These are phyloP conservation scores for Perca flavescens DNA, from an alignment of 2,113 vertebrate genomes.

Conservation along the genomic window DNA sequence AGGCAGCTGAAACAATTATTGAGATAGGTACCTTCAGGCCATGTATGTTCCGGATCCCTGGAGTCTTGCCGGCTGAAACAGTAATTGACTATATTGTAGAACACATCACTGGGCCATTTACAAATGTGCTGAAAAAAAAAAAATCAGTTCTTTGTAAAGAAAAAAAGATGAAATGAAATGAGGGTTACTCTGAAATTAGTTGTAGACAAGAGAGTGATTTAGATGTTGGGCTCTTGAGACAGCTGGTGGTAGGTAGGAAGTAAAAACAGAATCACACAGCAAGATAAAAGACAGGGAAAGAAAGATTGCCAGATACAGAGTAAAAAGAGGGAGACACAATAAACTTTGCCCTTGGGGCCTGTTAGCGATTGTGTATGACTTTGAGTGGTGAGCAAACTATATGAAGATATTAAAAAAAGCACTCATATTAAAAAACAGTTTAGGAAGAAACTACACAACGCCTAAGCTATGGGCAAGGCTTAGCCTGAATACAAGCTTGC, in stretches of 20 bases:
- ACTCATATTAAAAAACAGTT: conserved; percentile 39
- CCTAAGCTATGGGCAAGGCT: neutral
- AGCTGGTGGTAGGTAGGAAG: conserved; percentile 59
- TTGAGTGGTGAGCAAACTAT: conserved; percentile 42
- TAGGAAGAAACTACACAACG: conserved; percentile 19
- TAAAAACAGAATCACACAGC: conserved; percentile 69
- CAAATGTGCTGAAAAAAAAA: conserved; percentile 92
- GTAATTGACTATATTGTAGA: conserved; percentile 99
- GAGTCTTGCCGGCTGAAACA: conserved; percentile 99
- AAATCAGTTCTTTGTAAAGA: conserved; percentile 88
- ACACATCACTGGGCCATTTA: conserved; percentile 97
- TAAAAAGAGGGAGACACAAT: conserved; percentile 29
- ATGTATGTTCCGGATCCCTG: conserved; percentile 99
- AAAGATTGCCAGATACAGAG: conserved; percentile 14
- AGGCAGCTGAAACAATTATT: conserved; percentile 98
- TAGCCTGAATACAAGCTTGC: conserved; percentile 26
- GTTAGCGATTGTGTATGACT: conserved; percentile 41
- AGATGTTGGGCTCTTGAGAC: conserved; percentile 89
- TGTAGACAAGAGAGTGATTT: conserved; percentile 89
- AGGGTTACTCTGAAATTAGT: conserved; percentile 95
- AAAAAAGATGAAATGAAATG: conserved; percentile 82
- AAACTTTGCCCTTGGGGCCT: conserved; percentile 44
- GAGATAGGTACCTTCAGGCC: conserved; percentile 99
- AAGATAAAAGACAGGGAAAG: conserved; percentile 29
- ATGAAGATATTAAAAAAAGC: conserved; percentile 31